A percentile compares a stretch with the other conserved stretches of the same genome.
phyloP scores from a whole-genome alignment of 2,888 invertebrate species.

The Euplagia quadripunctaria region DNA sequence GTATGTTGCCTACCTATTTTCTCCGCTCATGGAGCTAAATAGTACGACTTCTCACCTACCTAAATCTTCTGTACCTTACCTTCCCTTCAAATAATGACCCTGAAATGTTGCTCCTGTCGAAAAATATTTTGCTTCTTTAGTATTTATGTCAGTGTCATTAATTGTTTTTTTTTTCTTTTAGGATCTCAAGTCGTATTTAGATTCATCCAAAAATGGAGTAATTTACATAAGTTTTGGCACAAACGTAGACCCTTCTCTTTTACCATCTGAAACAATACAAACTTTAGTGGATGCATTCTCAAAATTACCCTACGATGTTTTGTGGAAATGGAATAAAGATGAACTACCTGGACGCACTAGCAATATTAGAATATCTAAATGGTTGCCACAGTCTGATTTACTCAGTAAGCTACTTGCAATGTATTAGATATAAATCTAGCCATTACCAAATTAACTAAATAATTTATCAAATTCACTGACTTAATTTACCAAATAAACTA shows the following conservation, averaged over 20 bases:
- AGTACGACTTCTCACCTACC: no score
- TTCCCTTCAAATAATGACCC: no score
- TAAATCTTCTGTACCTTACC: no score
- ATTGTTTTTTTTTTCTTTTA: conserved; percentile 26
- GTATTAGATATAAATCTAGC: no score
- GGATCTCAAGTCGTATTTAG: conserved; percentile 65
- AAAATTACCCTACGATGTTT: conserved; percentile 63
- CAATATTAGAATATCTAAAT: conserved; percentile 68
- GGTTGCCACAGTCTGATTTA: conserved; percentile 68
- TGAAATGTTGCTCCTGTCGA: no score
- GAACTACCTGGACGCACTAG: conserved; percentile 55
- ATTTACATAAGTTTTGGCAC: conserved; percentile 72
- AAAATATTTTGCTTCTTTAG: no score
- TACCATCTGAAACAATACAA: conserved; percentile 58
- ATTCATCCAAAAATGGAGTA: conserved; percentile 64
- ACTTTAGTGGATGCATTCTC: conserved; percentile 63
- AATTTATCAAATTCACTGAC: not conserved
- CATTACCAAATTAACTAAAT: not conserved
- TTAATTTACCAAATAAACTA: no score
- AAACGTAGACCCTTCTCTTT: conserved; percentile 59
- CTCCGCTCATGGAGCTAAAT: no score
- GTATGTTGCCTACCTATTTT: no score
- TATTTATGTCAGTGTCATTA: not conserved
- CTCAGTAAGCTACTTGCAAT: conserved; percentile 49
- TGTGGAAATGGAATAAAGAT: conserved; percentile 72